Percentiles rank a stretch among this genome's conserved stretches.
Evolutionary conservation across 1,140 invertebrate species (phyloP).

Genomic region (Marisa cornuarietis): DNA sequence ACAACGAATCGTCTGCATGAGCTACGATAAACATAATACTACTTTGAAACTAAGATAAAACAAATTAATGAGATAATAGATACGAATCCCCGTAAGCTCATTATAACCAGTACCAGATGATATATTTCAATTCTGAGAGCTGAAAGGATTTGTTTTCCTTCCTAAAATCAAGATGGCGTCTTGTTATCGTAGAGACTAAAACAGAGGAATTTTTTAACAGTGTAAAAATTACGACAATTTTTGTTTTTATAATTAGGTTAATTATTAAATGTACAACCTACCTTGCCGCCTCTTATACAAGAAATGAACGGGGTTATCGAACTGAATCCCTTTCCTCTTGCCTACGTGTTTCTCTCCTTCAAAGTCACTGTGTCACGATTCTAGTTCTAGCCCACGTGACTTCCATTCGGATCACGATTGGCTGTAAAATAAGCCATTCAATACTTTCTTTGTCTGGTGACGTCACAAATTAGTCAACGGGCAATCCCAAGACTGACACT

Average conservation of each 20-base stretch:
- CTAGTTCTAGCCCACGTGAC: too few relatives aligned
- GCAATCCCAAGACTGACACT: too few relatives aligned
- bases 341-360: constrained; percentile 19
- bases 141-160: constrained; percentile 20
- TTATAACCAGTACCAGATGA: too few relatives aligned
- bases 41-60: too few relatives aligned
- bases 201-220: not conserved
- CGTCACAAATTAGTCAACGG: too few relatives aligned
- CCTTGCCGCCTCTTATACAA: not conserved
- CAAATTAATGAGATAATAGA: too few relatives aligned
- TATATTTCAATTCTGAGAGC: not conserved
- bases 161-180: constrained; percentile 23
- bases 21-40: too few relatives aligned
- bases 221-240: not conserved
- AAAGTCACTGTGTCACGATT: constrained; percentile 27
- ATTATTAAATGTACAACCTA: constrained; percentile 5
- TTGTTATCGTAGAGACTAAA: constrained; percentile 9
- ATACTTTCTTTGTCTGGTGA: too few relatives aligned
- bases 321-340: constrained; percentile 3
- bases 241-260: not conserved
- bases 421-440: too few relatives aligned
- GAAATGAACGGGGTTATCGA: not conserved
- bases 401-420: too few relatives aligned
- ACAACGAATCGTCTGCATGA: too few relatives aligned
- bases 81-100: too few relatives aligned